Evolutionary conservation across 2,888 invertebrate genomes (phyloP), one percentile per base, ranked within the genome.

Genomic region (Microchrysa polita): DNA sequence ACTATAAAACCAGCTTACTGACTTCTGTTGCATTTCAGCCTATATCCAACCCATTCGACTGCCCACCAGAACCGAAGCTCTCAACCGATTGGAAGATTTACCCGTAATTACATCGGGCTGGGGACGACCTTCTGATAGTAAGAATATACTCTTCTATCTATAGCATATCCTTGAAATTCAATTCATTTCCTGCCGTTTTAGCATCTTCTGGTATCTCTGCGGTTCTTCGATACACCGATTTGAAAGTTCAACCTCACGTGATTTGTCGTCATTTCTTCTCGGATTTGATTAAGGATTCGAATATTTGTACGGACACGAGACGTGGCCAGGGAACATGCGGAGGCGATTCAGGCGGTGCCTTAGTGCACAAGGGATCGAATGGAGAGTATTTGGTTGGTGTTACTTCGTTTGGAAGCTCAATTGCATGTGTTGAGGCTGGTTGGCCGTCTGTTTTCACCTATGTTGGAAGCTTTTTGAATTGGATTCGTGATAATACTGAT

Each of bases 231-330:
- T 42, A 12, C 2, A 23, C 23, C 7, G 27, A 44, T 1, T 34
- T 59, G 4, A 12, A 9, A 20, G 72, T 72, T 2, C 44, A 48
- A 20, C 61, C 72, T 1, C 10, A 20, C 7, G 1, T n/a, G 5
- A 60, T 60, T 27, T 72, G 72, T 14, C 12, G 48, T 9, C 72
- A 61, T 27, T 72, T 60, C 52, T 72, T 59, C 14, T 22, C 22
- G 27, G 16, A 9, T 2, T 4, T 59, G 18, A 76, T 77, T 0
- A 5, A 22, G 23, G 14, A 5, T 9, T 22, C 72, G 1, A 42
- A 83, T 76, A 81, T 87, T 48, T 87, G 87, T 77, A 82, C 84
- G 20, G 81, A 79, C 72, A 84, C 84, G 44, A 78, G 78, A 59
- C 78, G 77, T 4, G 81, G 83, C 23, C 81, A 80, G 75, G 84